Percentiles rank a stretch among this genome's conserved stretches.
phyloP scores from a whole-genome alignment of 2,113 vertebrate species.

The Sigmodon hispidus region DNA sequence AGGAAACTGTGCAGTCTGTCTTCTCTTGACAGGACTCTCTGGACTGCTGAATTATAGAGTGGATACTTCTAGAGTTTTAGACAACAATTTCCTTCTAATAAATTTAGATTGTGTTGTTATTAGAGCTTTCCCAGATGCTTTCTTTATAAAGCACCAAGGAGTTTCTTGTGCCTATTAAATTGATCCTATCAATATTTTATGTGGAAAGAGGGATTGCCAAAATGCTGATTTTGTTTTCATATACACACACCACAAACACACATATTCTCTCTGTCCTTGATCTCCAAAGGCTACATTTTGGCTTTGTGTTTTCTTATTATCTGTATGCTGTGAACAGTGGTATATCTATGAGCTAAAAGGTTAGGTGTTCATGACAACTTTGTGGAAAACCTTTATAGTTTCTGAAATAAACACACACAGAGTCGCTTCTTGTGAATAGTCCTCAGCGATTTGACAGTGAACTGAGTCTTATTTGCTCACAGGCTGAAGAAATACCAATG shows the following conservation, averaged over 20 bases:
- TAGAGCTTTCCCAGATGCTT: not conserved
- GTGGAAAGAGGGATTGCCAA: not conserved
- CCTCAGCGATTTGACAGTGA: not conserved
- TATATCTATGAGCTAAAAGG: not conserved
- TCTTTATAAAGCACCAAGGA: not conserved
- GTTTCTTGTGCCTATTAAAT: not conserved
- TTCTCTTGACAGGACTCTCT: not conserved
- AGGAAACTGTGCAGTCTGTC: not conserved
- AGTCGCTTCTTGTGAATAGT: not conserved
- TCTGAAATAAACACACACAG: not conserved
- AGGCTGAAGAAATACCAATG: not conserved
- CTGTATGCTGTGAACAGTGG: not conserved
- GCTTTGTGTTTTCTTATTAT: not conserved
- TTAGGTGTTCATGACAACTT: not conserved
- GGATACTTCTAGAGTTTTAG: not conserved
- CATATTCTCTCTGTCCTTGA: slow-evolving; percentile 5
- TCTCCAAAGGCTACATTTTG: not conserved
- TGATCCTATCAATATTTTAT: not conserved
- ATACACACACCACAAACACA: not conserved
- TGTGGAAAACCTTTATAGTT: not conserved
- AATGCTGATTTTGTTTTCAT: not conserved
- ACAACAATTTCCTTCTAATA: not conserved
- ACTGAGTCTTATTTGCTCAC: not conserved
- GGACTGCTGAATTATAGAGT: not conserved
- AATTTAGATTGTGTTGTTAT: not conserved